phyloP scores from a whole-genome alignment of 2,888 invertebrate species.

The Campaea margaritaria region DNA sequence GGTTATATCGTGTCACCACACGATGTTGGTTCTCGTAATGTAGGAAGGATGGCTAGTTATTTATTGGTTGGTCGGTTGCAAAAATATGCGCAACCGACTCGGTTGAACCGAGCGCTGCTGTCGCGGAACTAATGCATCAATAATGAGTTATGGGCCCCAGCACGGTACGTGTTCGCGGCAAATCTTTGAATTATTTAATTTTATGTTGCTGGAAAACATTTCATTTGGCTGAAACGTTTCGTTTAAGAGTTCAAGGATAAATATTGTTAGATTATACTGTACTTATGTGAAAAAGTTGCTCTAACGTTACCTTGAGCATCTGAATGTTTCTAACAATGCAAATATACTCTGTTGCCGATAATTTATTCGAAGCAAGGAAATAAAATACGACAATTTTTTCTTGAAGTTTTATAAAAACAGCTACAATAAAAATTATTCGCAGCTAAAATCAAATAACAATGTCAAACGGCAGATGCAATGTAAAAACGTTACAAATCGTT shows the following conservation, averaged over 20 bases:
- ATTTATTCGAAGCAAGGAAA: too few relatives aligned
- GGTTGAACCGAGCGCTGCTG: conserved; percentile 37
- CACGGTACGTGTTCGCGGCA: conserved; percentile 34
- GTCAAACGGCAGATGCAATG: conserved; percentile 24
- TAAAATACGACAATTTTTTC: too few relatives aligned
- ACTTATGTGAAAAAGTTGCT: too few relatives aligned
- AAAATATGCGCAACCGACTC: conserved; percentile 51
- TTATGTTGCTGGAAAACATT: background rate
- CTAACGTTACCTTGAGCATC: too few relatives aligned
- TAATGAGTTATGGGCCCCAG: conserved; percentile 53
- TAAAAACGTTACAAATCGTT: conserved; percentile 48
- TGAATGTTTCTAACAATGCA: too few relatives aligned
- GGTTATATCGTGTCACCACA: too few relatives aligned
- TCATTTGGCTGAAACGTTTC: too few relatives aligned
- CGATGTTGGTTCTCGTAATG: too few relatives aligned
- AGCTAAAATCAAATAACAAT: conserved; percentile 4
- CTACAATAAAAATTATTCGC: background rate
- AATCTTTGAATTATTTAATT: conserved; percentile 29
- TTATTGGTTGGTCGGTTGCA: conserved; percentile 47
- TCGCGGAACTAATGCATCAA: conserved; percentile 61
- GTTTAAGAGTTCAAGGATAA: too few relatives aligned
- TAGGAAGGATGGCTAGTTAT: conserved; percentile 39
- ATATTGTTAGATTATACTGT: too few relatives aligned
- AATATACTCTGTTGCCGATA: too few relatives aligned
- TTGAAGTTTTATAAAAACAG: too few relatives aligned